Evolutionary conservation across 1,140 invertebrate species (phyloP).

Genomic region (Batillaria attramentaria): DNA sequence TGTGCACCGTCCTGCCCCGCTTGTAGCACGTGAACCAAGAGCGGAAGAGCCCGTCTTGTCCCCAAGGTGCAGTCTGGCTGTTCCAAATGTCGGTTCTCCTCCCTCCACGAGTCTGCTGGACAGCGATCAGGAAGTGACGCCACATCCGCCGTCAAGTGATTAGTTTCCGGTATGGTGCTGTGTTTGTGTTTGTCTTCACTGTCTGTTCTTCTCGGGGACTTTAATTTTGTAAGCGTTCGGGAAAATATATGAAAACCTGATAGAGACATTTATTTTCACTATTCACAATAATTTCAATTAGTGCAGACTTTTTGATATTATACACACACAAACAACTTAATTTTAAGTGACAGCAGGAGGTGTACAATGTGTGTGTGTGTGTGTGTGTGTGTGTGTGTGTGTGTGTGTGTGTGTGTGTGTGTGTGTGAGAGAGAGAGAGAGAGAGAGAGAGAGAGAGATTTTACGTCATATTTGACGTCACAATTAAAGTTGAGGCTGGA

Average conservation of each 20-base stretch:
- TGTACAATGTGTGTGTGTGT: not conserved
- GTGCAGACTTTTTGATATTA: too few relatives aligned
- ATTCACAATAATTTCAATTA: too few relatives aligned
- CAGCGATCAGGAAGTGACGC: conserved; percentile 40
- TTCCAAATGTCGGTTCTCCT: conserved; percentile 24
- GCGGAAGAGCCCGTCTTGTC: not conserved
- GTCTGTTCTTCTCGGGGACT: too few relatives aligned
- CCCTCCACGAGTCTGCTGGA: conserved; percentile 45
- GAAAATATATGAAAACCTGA: not conserved
- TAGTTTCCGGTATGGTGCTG: not conserved
- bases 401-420: not conserved
- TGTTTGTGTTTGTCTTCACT: too few relatives aligned
- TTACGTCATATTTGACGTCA: too few relatives aligned
- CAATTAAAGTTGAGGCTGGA: too few relatives aligned
- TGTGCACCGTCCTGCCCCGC: conserved; percentile 32
- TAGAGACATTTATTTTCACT: too few relatives aligned
- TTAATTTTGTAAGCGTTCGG: too few relatives aligned
- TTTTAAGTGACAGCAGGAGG: too few relatives aligned
- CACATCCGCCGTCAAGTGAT: not conserved
- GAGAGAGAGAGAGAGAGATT: too few relatives aligned
- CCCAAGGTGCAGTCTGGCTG: conserved; percentile 27
- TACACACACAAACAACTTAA: too few relatives aligned
- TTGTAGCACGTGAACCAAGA: not conserved
- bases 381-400: not conserved
- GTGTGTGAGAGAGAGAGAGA: not conserved